Conservation (phyloP, 2,888 invertebrate species). For the Mayetiola destructor region DNA sequence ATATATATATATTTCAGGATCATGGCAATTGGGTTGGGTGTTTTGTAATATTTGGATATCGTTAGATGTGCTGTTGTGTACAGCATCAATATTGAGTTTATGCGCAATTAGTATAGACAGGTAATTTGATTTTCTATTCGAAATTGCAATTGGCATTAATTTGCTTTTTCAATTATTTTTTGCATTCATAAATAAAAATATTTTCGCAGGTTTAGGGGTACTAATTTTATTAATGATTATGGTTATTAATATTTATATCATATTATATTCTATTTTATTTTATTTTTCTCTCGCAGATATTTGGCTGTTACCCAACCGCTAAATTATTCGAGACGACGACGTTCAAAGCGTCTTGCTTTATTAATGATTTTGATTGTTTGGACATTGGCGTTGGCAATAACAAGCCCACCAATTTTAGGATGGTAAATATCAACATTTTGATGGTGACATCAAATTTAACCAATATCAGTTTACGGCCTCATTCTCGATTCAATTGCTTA, state of each 20-base stretch:
- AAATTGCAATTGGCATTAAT: background rate
- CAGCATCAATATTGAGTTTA: slow-evolving; percentile 83
- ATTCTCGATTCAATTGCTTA: background rate
- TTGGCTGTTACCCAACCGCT: slow-evolving; percentile 88
- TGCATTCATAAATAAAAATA: no score
- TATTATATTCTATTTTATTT: background rate
- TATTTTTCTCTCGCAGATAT: slow-evolving; percentile 50
- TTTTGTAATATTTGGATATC: slow-evolving; percentile 88
- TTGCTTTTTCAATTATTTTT: background rate
- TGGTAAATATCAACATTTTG: slow-evolving; percentile 44
- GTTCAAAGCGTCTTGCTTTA: slow-evolving; percentile 69
- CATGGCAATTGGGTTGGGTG: slow-evolving; percentile 81
- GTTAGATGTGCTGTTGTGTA: slow-evolving; percentile 82
- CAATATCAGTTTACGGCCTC: background rate
- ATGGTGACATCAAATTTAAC: background rate
- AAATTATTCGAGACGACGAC: slow-evolving; percentile 76
- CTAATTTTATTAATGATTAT: background rate
- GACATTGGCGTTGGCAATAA: slow-evolving; percentile 78
- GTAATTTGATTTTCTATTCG: slow-evolving; percentile 25
- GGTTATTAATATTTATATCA: background rate
- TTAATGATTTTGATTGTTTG: slow-evolving; percentile 86
- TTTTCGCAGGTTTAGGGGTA: no score
- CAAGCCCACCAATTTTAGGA: slow-evolving; percentile 85
- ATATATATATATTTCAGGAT: slow-evolving; percentile 47
- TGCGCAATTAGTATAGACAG: slow-evolving; percentile 86